Base-by-base conservation (phyloP, 2,113 vertebrate genomes). In the Alethe castanea region DNA sequence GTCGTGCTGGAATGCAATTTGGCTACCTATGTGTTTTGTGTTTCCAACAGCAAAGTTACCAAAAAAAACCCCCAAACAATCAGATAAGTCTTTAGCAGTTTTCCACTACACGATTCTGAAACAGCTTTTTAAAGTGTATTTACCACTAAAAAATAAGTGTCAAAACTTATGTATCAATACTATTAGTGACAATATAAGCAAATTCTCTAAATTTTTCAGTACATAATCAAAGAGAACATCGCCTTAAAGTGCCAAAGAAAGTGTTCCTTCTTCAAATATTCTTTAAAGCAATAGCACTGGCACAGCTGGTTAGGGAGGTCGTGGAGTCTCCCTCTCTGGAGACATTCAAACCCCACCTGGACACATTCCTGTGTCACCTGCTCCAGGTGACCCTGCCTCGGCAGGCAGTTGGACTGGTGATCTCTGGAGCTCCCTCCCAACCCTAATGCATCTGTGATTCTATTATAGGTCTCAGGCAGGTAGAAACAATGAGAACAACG, bases 1-100 rank as follows among this genome's bases (percentile, higher is more conserved):
- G 77, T 69, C 20, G 3, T 60, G 40, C 28, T 88, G 92, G 83
- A 96, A 97, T 56, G 72, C 86, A 95, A 48, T 70, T 71, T 87
- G 45, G 81, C 64, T 70, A 97, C 69, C 80, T 91, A 81, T 2
- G 1, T 88, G 90, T 76, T 95, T 95, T 79, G 71, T 23, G 5
- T 90, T 31, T 42, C 86, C 76, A 93, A 66, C 6, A 76, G 56
- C 53, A 88, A 90, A 92, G 56, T 80, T 77, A 56, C 29, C 2
- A 12, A 22, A 28, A 36, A 72, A 50, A 53, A 47, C 26, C 26
- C 40, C 4, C 4, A 20, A 20, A 22, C 50, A 52, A 52, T 16
- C 12, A 52, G 14, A 2, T 35, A 66, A 56, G 17, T 17, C 35
- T 74, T 64, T 1, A 56, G 67, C 11, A 3, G 15, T 36, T 84